Evolutionary conservation across 2,113 vertebrate genomes (phyloP).

Genomic region (Limanda limanda): DNA sequence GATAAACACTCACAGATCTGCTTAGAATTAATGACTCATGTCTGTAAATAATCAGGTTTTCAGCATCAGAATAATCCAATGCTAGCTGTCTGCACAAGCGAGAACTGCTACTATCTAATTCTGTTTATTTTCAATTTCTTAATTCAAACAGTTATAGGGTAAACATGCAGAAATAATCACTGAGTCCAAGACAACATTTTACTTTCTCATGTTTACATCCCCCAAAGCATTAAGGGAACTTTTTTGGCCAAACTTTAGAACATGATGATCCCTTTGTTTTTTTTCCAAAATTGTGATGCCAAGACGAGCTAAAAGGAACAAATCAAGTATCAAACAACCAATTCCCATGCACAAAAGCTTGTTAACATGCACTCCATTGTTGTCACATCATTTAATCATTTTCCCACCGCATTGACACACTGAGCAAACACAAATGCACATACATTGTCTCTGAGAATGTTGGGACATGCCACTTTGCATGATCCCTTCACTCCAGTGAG

Average conservation of each 20-base stretch:
- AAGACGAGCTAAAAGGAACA: neutral
- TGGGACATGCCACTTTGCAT: slow-evolving; percentile 1
- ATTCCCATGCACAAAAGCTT: neutral
- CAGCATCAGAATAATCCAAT: neutral
- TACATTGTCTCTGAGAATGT: neutral
- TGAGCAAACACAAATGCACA: neutral
- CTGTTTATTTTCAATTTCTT: too few species aligned
- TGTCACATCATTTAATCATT: neutral
- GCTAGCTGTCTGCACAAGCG: neutral
- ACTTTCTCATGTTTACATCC: neutral
- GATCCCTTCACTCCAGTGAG: slow-evolving; percentile 12
- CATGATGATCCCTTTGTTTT: neutral
- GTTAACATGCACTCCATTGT: neutral
- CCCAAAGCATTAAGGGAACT: neutral
- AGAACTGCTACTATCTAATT: neutral
- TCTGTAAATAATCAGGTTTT: neutral
- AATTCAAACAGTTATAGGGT: too few species aligned
- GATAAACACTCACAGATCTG: neutral
- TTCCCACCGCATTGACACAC: neutral
- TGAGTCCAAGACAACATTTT: neutral
- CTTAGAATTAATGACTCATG: neutral
- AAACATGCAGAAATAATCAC: too few species aligned
- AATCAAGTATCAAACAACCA: neutral
- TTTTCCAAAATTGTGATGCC: neutral
- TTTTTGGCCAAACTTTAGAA: neutral